Base-by-base conservation (phyloP, 1,140 invertebrate genomes). In the Thaumetopoea pityocampa region DNA sequence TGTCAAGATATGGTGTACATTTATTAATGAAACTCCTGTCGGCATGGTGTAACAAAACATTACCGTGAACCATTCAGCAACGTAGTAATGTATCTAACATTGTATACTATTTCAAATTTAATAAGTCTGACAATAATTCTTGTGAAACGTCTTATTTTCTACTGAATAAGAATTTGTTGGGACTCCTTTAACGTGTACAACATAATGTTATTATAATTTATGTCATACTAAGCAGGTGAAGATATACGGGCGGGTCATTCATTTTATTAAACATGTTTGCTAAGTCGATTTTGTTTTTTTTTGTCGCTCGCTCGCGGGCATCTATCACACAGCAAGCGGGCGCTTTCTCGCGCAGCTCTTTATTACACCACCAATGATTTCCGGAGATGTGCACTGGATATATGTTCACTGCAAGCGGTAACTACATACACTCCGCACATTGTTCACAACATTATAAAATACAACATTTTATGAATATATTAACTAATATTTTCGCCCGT, bases 151-250 rank as follows among this genome's bases (percentile, higher is more conserved):
- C 70, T 77, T 78, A 78, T 74, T 77, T 80, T 62, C 67, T 70
- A 71, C 63, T 76, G 66, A 80, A 73, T 67, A 65, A 71, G 74
- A 74, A 78, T 79, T 79, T 77, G 74, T 77, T 76, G 63, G 65
- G 67, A 77, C 67, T 72, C 59, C 67, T 65, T 74, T 67, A 69
- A 61, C 67, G 62, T 74, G 76, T 78, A 80, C 69, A 74, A 78
- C 72, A 81, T 80, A 76, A 80, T 79, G 74, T 81, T 80, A 77
- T 81, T 81, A 81, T 79, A 79, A 83, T 81, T 83, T 81, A 83
- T 83, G 79, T 83, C 67, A 70, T 74, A 80, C 78, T 72, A 79
- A 77, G 74, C 79, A 83, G 79, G 79, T 83, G 79, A 80, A 79
- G 76, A 80, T 80, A 78, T 80, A 80, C 62, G 70, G 60, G 50